phyloP scores from a whole-genome alignment of 2,888 invertebrate species.

The Chrysina gloriosa region DNA sequence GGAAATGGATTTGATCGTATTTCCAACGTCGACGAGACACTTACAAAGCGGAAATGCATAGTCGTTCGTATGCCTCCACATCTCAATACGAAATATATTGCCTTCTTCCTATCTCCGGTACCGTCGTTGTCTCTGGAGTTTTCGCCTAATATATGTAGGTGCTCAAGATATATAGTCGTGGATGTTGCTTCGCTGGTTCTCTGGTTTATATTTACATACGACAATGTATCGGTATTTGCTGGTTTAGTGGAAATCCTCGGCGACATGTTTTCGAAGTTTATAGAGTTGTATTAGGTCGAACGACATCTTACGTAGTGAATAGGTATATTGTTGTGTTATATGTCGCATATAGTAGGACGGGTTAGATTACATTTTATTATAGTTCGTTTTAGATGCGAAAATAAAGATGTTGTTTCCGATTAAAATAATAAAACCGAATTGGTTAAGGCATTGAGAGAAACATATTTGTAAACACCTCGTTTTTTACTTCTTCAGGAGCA shows the following conservation, averaged over 20 bases:
- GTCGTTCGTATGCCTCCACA: not conserved
- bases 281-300: not conserved
- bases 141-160: not conserved
- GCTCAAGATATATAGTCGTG: not conserved
- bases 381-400: too few species aligned
- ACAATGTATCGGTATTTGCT: not conserved
- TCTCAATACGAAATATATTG: slow-evolving; percentile 19
- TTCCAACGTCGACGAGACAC: not conserved
- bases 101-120: not conserved
- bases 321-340: too few species aligned
- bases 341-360: too few species aligned
- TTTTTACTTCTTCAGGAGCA: too few species aligned
- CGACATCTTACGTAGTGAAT: too few species aligned
- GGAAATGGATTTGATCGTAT: slow-evolving; percentile 11
- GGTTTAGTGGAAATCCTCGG: not conserved
- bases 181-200: not conserved
- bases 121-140: slow-evolving; percentile 17
- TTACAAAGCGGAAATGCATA: not conserved
- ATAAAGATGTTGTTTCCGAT: too few species aligned
- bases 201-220: slow-evolving; percentile 5
- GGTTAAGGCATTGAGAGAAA: too few species aligned
- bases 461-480: too few species aligned
- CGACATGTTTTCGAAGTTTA: not conserved
- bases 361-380: too few species aligned
- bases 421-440: too few species aligned